phyloP scores from a whole-genome alignment of 1,140 invertebrate species.

The Mycetomoellerius zeteki region DNA sequence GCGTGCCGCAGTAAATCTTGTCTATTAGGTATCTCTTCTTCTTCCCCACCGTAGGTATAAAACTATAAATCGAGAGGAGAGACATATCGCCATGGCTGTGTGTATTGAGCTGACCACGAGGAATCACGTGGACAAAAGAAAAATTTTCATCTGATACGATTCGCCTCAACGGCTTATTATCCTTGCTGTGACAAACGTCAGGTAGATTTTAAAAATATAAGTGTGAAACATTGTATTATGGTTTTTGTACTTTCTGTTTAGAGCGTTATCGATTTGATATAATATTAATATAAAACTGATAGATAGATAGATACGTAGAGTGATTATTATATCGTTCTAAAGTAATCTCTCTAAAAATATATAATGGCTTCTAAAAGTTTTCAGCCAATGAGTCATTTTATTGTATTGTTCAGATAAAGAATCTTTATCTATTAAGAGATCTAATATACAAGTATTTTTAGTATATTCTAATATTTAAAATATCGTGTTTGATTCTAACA shows the following conservation, averaged over 20 bases:
- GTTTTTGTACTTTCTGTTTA: not conserved
- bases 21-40: conserved; percentile 82
- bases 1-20: conserved; percentile 85
- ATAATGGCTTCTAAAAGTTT: no score
- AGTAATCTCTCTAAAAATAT: no score
- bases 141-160: conserved; percentile 59
- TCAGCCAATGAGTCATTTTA: no score
- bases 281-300: not conserved
- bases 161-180: conserved; percentile 7
- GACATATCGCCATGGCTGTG: conserved; percentile 46
- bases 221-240: not conserved
- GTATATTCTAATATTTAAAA: no score
- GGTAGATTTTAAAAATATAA: not conserved
- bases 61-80: conserved; percentile 80
- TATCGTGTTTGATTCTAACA: no score
- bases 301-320: not conserved
- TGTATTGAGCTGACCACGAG: conserved; percentile 68
- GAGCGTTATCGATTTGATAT: not conserved
- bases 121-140: conserved; percentile 62
- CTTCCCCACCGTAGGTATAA: conserved; percentile 78
- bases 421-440: no score
- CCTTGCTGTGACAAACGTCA: not conserved
- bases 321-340: not conserved
- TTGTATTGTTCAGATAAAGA: no score
- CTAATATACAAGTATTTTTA: no score